These are phyloP conservation scores for Lineus longissimus DNA, from an alignment of 1,140 invertebrate genomes.

Conservation along the genomic window DNA sequence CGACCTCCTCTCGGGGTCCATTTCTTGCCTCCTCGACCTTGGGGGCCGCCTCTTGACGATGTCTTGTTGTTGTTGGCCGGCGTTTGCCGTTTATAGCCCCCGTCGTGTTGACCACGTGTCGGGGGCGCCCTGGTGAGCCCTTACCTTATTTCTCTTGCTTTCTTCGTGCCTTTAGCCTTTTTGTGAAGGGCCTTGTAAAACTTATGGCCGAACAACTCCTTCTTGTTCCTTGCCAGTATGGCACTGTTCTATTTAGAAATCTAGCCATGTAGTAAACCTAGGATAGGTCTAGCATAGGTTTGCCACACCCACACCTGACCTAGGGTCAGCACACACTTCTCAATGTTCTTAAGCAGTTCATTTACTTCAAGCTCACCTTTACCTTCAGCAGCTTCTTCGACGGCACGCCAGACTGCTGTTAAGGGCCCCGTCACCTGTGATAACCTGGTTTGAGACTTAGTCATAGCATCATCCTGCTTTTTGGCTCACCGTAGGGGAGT, in stretches of 20 bases:
- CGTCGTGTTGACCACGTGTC: neutral
- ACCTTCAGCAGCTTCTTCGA: neutral
- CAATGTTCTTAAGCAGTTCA: neutral
- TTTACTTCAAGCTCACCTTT: neutral
- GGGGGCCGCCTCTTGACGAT: neutral
- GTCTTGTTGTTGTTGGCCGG: neutral
- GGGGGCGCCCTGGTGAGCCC: neutral
- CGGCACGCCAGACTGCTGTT: neutral
- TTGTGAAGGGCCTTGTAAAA: conserved; percentile 2
- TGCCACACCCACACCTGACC: neutral
- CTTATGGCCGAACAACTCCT: neutral
- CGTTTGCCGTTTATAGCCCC: neutral
- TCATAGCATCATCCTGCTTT: neutral
- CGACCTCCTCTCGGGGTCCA: no score
- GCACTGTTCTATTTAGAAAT: neutral
- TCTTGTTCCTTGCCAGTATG: neutral
- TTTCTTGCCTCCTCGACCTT: neutral
- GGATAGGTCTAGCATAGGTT: no score
- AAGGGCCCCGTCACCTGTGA: neutral
- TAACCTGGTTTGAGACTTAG: neutral
- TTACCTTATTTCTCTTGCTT: neutral
- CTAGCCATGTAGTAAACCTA: neutral
- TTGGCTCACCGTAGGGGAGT: no score
- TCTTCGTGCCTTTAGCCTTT: neutral
- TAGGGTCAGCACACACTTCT: neutral